Evolutionary conservation across 1,140 invertebrate species (phyloP).

Genomic region (Ectropis grisescens): DNA sequence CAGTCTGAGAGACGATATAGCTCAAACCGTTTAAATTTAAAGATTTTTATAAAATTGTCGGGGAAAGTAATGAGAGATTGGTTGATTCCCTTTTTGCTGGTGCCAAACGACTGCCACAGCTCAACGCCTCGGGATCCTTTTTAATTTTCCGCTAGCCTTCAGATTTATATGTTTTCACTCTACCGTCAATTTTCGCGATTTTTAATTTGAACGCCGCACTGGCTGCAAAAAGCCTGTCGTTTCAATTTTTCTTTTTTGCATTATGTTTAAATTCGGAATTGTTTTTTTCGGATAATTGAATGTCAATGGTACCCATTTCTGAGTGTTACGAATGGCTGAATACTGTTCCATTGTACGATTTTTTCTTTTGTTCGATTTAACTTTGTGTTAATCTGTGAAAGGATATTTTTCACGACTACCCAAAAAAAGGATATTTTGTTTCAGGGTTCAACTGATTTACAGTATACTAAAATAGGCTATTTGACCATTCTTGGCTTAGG

Average conservation of each 20-base stretch:
- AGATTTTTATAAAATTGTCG: constrained; percentile 5
- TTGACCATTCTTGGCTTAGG: no score
- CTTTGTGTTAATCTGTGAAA: no score
- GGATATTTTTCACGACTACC: no score
- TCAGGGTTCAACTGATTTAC: no score
- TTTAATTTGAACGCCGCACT: constrained; percentile 57
- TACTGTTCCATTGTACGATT: no score
- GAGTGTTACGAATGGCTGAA: no score
- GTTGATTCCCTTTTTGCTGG: constrained; percentile 18
- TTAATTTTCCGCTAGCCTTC: constrained; percentile 61
- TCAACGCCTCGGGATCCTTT: constrained; percentile 38
- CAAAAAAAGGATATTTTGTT: no score
- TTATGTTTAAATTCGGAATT: constrained; percentile 13
- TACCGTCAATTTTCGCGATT: constrained; percentile 55
- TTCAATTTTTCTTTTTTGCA: constrained; percentile 36
- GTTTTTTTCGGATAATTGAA: constrained; percentile 14
- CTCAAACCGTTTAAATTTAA: constrained; percentile 12
- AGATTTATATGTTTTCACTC: constrained; percentile 61
- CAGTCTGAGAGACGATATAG: no score
- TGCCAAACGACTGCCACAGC: constrained; percentile 12
- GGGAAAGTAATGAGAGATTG: constrained; percentile 26
- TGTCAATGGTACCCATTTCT: no score
- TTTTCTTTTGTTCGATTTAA: no score
- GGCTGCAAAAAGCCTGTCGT: constrained; percentile 34
- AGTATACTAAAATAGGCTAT: no score